These are phyloP conservation scores for Agrotis puta DNA, from an alignment of 2,888 invertebrate species.

Conservation along the genomic window DNA sequence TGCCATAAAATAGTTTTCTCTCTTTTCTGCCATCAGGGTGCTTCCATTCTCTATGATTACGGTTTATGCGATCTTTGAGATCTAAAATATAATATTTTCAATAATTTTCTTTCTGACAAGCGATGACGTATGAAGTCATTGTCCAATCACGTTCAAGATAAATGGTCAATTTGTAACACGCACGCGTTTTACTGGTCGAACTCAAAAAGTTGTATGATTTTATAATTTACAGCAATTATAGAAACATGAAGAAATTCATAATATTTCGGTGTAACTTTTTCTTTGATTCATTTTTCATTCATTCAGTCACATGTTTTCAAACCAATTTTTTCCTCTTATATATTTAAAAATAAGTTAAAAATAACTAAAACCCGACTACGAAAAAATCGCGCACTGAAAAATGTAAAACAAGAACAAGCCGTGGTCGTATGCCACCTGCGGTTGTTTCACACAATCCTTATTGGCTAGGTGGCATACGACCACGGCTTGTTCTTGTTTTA, in stretches of 20 bases:
- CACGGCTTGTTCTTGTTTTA: no score
- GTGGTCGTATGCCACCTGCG: no score
- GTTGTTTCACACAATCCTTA: no score
- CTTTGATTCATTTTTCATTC: no score
- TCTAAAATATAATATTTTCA: slow-evolving; percentile 24
- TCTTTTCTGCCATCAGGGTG: no score
- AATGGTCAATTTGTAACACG: slow-evolving; percentile 61
- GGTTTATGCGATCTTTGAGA: no score
- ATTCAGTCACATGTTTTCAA: neutral
- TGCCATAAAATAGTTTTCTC: neutral
- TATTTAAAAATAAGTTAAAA: neutral
- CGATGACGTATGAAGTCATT: slow-evolving; percentile 67
- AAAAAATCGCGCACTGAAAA: no score
- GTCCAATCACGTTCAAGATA: slow-evolving; percentile 61
- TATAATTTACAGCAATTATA: slow-evolving; percentile 21
- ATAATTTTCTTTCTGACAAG: slow-evolving; percentile 26
- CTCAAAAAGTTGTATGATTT: slow-evolving; percentile 9
- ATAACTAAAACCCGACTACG: no score
- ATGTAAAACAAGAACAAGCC: no score
- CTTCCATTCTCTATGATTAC: no score
- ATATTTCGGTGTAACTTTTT: neutral
- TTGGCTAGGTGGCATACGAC: no score
- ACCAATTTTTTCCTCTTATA: neutral
- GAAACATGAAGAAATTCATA: slow-evolving; percentile 5
- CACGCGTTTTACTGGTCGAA: slow-evolving; percentile 18